phyloP scores from a whole-genome alignment of 1,140 invertebrate genomes.

The Dreissena polymorpha region DNA sequence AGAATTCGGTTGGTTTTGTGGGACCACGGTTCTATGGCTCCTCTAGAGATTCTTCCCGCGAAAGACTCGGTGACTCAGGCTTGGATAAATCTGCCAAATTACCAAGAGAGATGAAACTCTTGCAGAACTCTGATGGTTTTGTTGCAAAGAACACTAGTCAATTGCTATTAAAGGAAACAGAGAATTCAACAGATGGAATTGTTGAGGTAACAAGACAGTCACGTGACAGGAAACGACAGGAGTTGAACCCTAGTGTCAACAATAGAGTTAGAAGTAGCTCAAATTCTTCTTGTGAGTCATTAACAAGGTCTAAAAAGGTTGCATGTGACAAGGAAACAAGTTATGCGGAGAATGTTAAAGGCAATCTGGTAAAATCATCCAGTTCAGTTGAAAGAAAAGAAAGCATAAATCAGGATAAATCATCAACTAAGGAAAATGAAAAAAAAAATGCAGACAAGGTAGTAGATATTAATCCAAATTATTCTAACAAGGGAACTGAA shows the following conservation, averaged over 20 bases:
- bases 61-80: slow-evolving; percentile 1
- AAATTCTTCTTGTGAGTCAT: not conserved
- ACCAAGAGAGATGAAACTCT: not conserved
- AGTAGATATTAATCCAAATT: too few relatives aligned
- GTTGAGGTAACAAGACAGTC: too few relatives aligned
- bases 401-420: not conserved
- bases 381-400: not conserved
- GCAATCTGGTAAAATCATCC: too few relatives aligned
- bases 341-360: too few relatives aligned
- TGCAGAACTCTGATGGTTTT: not conserved
- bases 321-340: not conserved
- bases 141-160: not conserved
- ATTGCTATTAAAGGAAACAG: too few relatives aligned
- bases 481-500: not conserved
- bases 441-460: not conserved
- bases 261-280: not conserved
- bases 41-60: slow-evolving; percentile 4
- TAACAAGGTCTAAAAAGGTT: not conserved
- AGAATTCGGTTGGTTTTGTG: slow-evolving; percentile 38
- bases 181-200: too few relatives aligned
- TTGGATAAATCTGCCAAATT: not conserved
- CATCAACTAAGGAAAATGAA: not conserved
- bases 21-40: slow-evolving; percentile 1
- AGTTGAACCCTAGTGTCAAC: too few relatives aligned
- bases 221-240: too few relatives aligned